These are phyloP conservation scores for Fulmarus glacialis DNA, from an alignment of 2,113 vertebrate genomes.

Conservation along the genomic window DNA sequence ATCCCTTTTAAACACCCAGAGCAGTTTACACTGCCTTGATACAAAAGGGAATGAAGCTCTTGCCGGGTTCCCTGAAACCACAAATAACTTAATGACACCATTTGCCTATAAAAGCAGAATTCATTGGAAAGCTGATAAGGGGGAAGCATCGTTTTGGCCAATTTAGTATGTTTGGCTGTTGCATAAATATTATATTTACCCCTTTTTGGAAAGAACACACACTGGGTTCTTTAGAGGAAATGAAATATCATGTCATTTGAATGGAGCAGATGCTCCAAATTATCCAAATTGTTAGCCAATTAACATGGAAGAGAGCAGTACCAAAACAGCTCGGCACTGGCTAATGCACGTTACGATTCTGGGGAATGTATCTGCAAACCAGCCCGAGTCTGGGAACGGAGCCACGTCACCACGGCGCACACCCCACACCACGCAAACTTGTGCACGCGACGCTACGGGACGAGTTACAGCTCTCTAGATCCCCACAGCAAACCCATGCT, in stretches of 20 bases:
- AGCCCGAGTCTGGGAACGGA: accelerated
- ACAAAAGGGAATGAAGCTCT: background rate
- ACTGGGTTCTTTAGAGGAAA: background rate
- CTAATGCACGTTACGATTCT: background rate
- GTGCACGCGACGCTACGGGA: accelerated
- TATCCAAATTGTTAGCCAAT: conserved; percentile 27
- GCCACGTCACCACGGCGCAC: accelerated
- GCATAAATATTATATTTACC: background rate
- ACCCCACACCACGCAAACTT: background rate
- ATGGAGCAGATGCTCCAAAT: conserved; percentile 50
- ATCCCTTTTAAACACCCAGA: background rate
- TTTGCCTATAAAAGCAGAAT: background rate
- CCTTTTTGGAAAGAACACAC: background rate
- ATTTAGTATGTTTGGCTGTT: background rate
- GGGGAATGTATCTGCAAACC: background rate
- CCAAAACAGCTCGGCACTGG: background rate
- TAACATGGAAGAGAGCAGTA: conserved; percentile 4
- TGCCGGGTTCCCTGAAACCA: background rate
- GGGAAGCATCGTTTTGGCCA: background rate
- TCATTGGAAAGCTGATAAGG: conserved; percentile 17
- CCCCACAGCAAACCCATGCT: background rate
- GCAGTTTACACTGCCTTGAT: background rate
- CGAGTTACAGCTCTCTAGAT: background rate
- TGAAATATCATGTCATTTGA: background rate
- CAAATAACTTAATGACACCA: background rate